Conservation (phyloP, 2,797 vertebrate species). For the Galaxias olidus region DNA sequence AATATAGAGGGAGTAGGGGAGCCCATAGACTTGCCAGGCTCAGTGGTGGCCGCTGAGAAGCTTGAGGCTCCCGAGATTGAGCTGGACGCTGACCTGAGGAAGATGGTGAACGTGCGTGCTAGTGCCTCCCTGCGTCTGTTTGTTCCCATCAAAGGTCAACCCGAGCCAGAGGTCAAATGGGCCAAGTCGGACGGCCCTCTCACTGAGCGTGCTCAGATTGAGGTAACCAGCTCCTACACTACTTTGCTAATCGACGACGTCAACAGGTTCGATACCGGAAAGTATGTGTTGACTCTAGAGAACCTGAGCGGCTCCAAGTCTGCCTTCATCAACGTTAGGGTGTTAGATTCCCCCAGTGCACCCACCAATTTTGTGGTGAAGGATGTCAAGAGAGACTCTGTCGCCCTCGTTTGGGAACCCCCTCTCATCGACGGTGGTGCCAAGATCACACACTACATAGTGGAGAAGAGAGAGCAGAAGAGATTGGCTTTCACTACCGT, state of each 20-base stretch:
- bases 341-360: slow-evolving; percentile 93
- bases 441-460: slow-evolving; percentile 96
- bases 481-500: slow-evolving; percentile 93
- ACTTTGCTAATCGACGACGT: slow-evolving; percentile 95
- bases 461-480: slow-evolving; percentile 97
- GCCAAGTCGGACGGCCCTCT: slow-evolving; percentile 91
- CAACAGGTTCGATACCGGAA: slow-evolving; percentile 94
- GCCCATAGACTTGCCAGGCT: slow-evolving; percentile 88
- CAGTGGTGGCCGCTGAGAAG: slow-evolving; percentile 90
- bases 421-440: slow-evolving; percentile 93
- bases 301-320: slow-evolving; percentile 95
- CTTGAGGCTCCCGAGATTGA: slow-evolving; percentile 95
- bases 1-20: slow-evolving; percentile 97
- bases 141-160: slow-evolving; percentile 94
- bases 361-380: slow-evolving; percentile 90
- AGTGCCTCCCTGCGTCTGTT: slow-evolving; percentile 91
- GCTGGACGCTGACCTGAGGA: slow-evolving; percentile 92
- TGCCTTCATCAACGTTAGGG: slow-evolving; percentile 94
- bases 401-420: slow-evolving; percentile 96
- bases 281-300: slow-evolving; percentile 93
- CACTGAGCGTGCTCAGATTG: slow-evolving; percentile 90
- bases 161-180: slow-evolving; percentile 97
- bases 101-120: slow-evolving; percentile 94
- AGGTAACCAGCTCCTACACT: slow-evolving; percentile 91
- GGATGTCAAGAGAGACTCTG: slow-evolving; percentile 92